Evolutionary conservation across 2,888 invertebrate genomes (phyloP).

Genomic region (Rambutsinella grinnellia): DNA sequence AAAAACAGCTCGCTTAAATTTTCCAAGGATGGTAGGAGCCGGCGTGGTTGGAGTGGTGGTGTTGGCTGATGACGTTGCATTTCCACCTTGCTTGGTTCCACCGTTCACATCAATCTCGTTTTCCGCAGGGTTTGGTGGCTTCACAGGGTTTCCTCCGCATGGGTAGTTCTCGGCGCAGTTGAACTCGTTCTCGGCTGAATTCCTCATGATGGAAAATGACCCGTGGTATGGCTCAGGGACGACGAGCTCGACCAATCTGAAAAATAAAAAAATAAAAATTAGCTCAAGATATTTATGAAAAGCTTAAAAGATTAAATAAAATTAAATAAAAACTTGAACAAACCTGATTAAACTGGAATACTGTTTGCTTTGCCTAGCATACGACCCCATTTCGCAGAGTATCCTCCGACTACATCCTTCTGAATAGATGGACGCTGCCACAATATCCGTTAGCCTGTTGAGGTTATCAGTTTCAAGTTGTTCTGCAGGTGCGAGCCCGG

Average conservation of each 20-base stretch:
- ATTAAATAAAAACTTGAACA: not conserved
- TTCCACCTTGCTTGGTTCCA: not conserved
- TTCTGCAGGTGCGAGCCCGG: constrained; percentile 38
- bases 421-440: constrained; percentile 57
- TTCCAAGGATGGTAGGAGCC: constrained; percentile 31
- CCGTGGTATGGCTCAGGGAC: constrained; percentile 44
- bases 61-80: not conserved
- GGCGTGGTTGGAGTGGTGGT: constrained; percentile 9
- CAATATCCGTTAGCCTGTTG: constrained; percentile 49
- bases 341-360: constrained; percentile 44
- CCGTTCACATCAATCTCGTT: constrained; percentile 14
- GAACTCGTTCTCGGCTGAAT: constrained; percentile 43
- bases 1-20: constrained; percentile 31
- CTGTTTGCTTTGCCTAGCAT: constrained; percentile 45
- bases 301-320: too few relatives aligned
- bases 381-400: constrained; percentile 59
- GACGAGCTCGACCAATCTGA: constrained; percentile 45
- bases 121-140: not conserved
- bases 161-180: constrained; percentile 28
- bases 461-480: constrained; percentile 55
- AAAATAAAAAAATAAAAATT: too few relatives aligned
- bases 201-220: constrained; percentile 28
- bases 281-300: too few relatives aligned
- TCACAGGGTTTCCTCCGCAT: constrained; percentile 22
- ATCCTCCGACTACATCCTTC: constrained; percentile 58